Conservation (phyloP, 2,888 invertebrate species). For the Nomada fabriciana region DNA sequence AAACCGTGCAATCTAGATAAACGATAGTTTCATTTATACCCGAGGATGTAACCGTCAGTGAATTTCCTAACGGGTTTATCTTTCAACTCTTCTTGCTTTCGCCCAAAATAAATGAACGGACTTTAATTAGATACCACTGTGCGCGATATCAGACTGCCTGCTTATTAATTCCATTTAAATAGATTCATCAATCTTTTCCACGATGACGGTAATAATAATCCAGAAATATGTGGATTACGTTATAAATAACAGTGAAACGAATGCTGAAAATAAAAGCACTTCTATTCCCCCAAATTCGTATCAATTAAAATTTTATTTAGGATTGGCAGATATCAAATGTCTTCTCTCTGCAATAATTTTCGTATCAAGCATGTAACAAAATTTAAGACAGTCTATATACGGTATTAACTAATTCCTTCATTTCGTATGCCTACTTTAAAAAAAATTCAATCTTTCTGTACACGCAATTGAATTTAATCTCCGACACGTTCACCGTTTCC, state of each 20-base stretch:
- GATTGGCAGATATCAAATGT: neutral
- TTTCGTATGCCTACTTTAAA: too few species aligned
- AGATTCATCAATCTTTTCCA: neutral
- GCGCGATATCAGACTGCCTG: neutral
- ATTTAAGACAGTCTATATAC: neutral
- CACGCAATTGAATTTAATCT: too few species aligned
- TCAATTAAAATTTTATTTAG: neutral
- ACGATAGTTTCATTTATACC: neutral
- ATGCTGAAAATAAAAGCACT: neutral
- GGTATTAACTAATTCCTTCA: too few species aligned
- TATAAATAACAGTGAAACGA: too few species aligned
- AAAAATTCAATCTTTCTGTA: too few species aligned
- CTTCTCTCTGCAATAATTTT: neutral
- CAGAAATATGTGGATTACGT: too few species aligned
- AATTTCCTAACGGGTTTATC: constrained; percentile 14
- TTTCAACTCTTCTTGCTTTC: constrained; percentile 18
- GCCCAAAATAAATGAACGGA: constrained; percentile 9
- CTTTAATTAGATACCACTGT: neutral
- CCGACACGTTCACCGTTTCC: too few species aligned
- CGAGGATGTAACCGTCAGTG: neutral
- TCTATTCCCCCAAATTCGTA: neutral
- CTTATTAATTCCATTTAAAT: neutral
- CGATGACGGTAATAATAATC: neutral
- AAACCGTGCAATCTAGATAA: constrained; percentile 4
- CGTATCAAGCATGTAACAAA: neutral